phyloP scores from a whole-genome alignment of 2,888 invertebrate species.

The Eulithis testata region DNA sequence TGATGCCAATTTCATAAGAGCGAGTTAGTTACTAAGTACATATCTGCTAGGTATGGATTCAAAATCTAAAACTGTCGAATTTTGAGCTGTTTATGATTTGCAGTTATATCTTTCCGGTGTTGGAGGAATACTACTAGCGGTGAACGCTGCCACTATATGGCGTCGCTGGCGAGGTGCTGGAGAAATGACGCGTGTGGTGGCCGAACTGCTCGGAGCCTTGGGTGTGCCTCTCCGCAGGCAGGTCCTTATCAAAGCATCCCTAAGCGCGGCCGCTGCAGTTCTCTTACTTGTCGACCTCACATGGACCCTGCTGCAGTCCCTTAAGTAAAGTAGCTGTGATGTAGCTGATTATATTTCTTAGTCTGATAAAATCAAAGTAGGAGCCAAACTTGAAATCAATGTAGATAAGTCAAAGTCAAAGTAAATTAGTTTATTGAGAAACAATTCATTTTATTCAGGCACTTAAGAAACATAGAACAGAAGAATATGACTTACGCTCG shows the following conservation, averaged over 20 bases:
- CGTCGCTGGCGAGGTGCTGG: constrained; percentile 57
- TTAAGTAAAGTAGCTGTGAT: neutral
- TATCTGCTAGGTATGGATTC: neutral
- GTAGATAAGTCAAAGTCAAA: neutral
- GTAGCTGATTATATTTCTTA: neutral
- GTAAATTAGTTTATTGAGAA: neutral
- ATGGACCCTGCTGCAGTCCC: constrained; percentile 14
- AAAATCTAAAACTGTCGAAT: neutral
- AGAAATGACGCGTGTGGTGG: constrained; percentile 59
- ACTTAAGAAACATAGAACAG: too few species aligned
- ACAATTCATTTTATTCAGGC: neutral
- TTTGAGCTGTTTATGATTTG: neutral
- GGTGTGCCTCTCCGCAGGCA: constrained; percentile 61
- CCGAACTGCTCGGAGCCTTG: constrained; percentile 58
- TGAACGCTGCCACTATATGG: constrained; percentile 61
- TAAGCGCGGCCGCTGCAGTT: constrained; percentile 49
- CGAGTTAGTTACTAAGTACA: too few species aligned
- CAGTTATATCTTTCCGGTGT: constrained; percentile 60
- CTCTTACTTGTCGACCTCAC: constrained; percentile 48
- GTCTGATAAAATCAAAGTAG: constrained; percentile 7
- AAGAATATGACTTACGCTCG: too few species aligned
- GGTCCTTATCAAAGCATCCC: constrained; percentile 51
- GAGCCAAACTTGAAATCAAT: neutral
- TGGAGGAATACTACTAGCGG: constrained; percentile 53
- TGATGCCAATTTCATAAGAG: too few species aligned